Evolutionary conservation across 2,113 vertebrate genomes (phyloP), one percentile per base, ranked within the genome.

Genomic region (Cyprinodon variegatus): DNA sequence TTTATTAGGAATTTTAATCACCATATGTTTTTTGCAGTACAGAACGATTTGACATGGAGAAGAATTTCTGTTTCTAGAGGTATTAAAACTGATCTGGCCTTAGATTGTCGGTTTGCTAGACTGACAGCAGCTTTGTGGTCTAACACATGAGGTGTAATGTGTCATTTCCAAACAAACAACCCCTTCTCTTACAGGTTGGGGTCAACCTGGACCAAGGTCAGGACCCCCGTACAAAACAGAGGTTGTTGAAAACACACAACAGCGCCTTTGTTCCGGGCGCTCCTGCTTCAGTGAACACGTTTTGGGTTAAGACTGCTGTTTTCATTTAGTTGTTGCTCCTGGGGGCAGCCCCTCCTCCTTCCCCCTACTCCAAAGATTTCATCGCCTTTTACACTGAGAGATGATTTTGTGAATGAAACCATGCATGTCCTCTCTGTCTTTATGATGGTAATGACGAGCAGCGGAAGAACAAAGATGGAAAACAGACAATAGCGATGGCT

Each of bases 391-490:
- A 93, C 93, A 91, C 93, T 90, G 93, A 94, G 94, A 95, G 94
- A 96, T 94, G 94, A 95, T 95, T 95, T 96, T 97, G 95, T 95
- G 96, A 96, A 95, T 94, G 94, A 96, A 97, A 94, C 95, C 95
- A 95, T 94, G 95, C 94, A 87, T 90, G 93, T 94, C 94, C 90
- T 78, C 90, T 84, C 95, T 86, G 94, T 93, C 94, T 96, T 96
- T 97, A 94, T 96, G 93, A 96, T 97, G 96, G 93, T 95, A 97
- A 97, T 96, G 90, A 93, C 83, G 22, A 68, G 83, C 86, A 78
- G 0, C 59, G 0, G 1, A 86, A 91, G 93, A 95, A 95, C 95
- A 90, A 90, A 77, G 67, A 37, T 93, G 66, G 89, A 86, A 90
- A 79, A 90, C 90, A 90, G 94, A 92, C 91, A 93, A 92, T 92